Base-by-base conservation (phyloP, 2,797 vertebrate species). In the Anguilla megastoma region DNA sequence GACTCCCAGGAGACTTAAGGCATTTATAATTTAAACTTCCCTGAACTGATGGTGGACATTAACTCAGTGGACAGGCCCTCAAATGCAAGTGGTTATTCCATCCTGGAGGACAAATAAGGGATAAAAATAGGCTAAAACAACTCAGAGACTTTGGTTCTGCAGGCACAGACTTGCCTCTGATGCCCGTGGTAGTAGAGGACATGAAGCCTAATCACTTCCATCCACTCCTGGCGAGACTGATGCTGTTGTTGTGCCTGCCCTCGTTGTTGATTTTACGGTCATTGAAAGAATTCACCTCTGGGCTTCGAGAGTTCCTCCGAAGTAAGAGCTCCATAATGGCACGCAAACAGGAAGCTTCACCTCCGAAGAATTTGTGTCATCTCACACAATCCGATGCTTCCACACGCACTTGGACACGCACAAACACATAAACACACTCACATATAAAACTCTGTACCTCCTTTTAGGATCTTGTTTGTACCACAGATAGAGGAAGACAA, bases 131-230 rank as follows among this genome's bases (percentile, higher is more conserved):
- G 33, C 16, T 79, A 6, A 41, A 79, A 79, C 12, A 14, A 6
- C 16, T 79, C 41, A 14, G 36, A 16, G 36, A 14, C 0, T 41
- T 45, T 79, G 30, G 74, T 33, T 85, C 30, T 33, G 84, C 58
- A 45, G 60, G 12, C 36, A 36, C 27, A 58, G 54, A 14, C 50
- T 60, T n/a, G 27, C 27, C 84, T 85, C 54, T 56, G 27, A 85
- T 10, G n/a, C 56, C 33, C 71, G 14, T 6, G 12, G 21, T 52
- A 18, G 50, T 56, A 41, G 50, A n/a, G 83, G 48, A 41, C 12
- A 58, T 33, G 18, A 56, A 85, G 54, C 50, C 52, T 21, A 45
- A 83, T 87, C 24, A 58, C n/a, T 87, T 66, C 56, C 58, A 45
- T 87, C 56, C 4, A 66, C 66, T 41, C 33, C 33, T 18, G 74